A percentile compares a stretch with the other conserved stretches of the same genome.
Conservation (phyloP, 2,888 invertebrate genomes). For the Lissonota sp. region DNA sequence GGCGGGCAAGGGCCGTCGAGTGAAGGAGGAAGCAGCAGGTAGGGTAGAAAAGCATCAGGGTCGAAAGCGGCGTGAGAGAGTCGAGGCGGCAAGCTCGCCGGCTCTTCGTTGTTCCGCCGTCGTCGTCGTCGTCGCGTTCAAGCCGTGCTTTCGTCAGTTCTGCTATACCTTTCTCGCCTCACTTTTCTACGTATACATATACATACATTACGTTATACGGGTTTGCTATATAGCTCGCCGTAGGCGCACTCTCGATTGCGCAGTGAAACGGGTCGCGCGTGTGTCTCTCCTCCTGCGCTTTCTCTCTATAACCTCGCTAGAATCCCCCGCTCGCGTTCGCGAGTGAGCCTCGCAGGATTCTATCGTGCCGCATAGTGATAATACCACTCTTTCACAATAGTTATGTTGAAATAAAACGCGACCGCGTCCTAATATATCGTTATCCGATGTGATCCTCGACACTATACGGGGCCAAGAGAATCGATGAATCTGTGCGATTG, state of each 20-base stretch:
- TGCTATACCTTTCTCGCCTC: not conserved
- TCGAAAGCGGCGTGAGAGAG: not conserved
- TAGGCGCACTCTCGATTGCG: conserved; percentile 66
- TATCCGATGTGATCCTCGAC: not conserved
- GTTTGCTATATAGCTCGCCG: conserved; percentile 56
- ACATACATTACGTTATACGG: conserved; percentile 10
- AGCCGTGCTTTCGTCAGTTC: conserved; percentile 34
- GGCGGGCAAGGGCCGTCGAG: not conserved
- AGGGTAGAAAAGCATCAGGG: not conserved
- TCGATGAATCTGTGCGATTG: not conserved
- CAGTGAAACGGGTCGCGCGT: conserved; percentile 67
- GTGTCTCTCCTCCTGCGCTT: conserved; percentile 63
- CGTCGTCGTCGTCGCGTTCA: conserved; percentile 1
- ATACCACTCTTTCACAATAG: conserved; percentile 38
- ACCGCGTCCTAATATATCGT: not conserved
- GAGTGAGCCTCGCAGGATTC: conserved; percentile 57
- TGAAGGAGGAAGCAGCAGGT: not conserved
- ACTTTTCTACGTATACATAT: not conserved
- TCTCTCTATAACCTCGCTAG: conserved; percentile 11
- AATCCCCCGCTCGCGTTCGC: conserved; percentile 34
- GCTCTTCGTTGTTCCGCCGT: not conserved
- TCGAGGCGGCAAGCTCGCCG: not conserved
- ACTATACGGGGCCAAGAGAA: not conserved
- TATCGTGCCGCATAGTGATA: conserved; percentile 44
- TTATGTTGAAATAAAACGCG: not conserved